These are phyloP conservation scores for Stenodema calcarata DNA, from an alignment of 2,888 invertebrate genomes.

Conservation along the genomic window DNA sequence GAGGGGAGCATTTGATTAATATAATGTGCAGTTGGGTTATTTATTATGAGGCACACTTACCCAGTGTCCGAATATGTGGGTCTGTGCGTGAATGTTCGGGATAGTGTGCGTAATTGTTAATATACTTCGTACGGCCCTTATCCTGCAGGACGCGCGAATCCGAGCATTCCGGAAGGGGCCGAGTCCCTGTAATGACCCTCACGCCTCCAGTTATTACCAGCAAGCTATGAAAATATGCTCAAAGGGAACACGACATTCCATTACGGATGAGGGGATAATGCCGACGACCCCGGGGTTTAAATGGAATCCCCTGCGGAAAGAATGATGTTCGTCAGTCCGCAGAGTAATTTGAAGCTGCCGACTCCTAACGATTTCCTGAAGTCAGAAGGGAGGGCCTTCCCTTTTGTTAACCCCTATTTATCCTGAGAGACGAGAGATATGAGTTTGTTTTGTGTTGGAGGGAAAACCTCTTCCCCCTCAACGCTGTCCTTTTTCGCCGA, in stretches of 20 bases:
- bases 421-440: neutral
- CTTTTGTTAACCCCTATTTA: constrained; percentile 2
- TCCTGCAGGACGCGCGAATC: neutral
- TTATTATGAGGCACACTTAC: too few species aligned
- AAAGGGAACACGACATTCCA: neutral
- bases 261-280: neutral
- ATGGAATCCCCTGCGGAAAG: neutral
- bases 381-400: neutral
- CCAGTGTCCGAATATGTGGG: too few species aligned
- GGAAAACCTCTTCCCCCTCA: neutral
- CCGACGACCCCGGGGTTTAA: neutral
- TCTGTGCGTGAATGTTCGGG: too few species aligned
- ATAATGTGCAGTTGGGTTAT: too few species aligned
- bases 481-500: neutral
- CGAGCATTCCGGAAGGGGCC: neutral
- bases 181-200: neutral
- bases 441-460: neutral
- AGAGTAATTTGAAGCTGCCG: neutral
- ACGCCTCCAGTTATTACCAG: neutral
- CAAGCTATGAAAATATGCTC: neutral
- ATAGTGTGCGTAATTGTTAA: too few species aligned
- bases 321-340: neutral
- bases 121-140: too few species aligned
- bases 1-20: too few species aligned
- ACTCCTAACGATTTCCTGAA: neutral